Evolutionary conservation across 1,140 invertebrate species (phyloP), one percentile per base, ranked within the genome.

Genomic region (Neocloeon triangulifer): DNA sequence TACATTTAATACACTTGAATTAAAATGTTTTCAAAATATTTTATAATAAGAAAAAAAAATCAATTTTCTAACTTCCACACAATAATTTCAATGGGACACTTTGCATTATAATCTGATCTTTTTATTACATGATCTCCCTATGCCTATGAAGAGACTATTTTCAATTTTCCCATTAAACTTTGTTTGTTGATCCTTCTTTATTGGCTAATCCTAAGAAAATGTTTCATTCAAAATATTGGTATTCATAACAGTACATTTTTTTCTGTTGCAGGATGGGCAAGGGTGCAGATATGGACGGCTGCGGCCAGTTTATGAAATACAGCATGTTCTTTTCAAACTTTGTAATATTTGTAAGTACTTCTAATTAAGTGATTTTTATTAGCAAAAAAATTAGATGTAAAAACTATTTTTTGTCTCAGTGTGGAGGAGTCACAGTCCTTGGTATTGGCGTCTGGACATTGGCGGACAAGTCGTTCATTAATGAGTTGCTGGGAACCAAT

Each of bases 261-360:
- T 14, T 16, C 27, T 16, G 7, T 3, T 14, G 17, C 26, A 32
- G 16, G 9, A 73, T 73, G 71, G 71, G 68, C 19, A 70, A 69
- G 52, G 64, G 67, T 39, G 64, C 66, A 31, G 66, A 71, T 40
- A 73, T 78, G 69, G 73, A 77, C 46, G 68, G 72, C 44, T 79
- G 75, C 47, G 74, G 74, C 28, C 61, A 71, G 33, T 75, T 68
- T 42, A 74, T 88, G 52, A 88, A 86, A 55, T 77, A 78, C 44
- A 66, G 75, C 29, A 55, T 88, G 25, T 82, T 86, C 47, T 59
- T 73, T 35, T 66, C 75, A 33, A 89, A 86, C 52, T 66, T 86
- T 29, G 46, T 85, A 2, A 85, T 84, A 48, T 81, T 84, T 49
- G 81, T 88, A 63, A 81, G 76, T 73, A 48, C 27, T 32, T 3